Evolutionary conservation across 1,140 invertebrate genomes (phyloP).

Genomic region (Lysiphlebus fabarum): DNA sequence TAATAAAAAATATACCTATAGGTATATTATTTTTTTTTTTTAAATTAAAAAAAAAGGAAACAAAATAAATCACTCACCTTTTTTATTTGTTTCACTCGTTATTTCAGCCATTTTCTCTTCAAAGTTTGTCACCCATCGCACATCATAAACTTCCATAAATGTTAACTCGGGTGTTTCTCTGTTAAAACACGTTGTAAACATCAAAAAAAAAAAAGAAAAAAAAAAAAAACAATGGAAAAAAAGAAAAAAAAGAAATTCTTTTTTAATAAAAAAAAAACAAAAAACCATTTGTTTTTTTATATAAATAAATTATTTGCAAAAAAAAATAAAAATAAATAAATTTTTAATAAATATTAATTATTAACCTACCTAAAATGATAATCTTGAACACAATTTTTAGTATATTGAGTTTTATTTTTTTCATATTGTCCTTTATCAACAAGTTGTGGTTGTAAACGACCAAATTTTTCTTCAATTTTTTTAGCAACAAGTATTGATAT

Average conservation of each 20-base stretch:
- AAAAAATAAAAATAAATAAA: conserved; percentile 14
- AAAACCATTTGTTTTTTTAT: not conserved
- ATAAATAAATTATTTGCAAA: conserved; percentile 6
- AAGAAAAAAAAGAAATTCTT: too few relatives aligned
- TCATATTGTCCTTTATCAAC: conserved; percentile 58
- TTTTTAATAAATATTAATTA: not conserved
- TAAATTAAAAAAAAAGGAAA: too few relatives aligned
- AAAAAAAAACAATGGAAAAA: conserved; percentile 17
- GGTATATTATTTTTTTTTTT: too few relatives aligned
- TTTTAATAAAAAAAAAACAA: not conserved
- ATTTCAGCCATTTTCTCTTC: conserved; percentile 52
- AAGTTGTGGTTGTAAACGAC: conserved; percentile 59
- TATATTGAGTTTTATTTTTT: conserved; percentile 57
- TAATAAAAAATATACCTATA: too few relatives aligned
- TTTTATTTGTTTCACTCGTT: conserved; percentile 32
- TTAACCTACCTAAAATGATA: conserved; percentile 57
- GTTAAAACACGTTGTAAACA: conserved; percentile 42
- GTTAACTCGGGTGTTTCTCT: conserved; percentile 55
- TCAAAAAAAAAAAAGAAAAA: conserved; percentile 27
- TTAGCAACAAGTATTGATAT: conserved; percentile 58
- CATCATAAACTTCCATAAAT: conserved; percentile 56
- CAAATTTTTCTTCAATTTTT: conserved; percentile 61
- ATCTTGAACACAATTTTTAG: conserved; percentile 56
- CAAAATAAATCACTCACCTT: conserved; percentile 46
- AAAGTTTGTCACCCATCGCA: conserved; percentile 54